Percentiles rank a stretch among this genome's conserved stretches.
These are phyloP conservation scores for Chydorus sphaericus DNA, from an alignment of 2,888 invertebrate species.

Conservation along the genomic window DNA sequence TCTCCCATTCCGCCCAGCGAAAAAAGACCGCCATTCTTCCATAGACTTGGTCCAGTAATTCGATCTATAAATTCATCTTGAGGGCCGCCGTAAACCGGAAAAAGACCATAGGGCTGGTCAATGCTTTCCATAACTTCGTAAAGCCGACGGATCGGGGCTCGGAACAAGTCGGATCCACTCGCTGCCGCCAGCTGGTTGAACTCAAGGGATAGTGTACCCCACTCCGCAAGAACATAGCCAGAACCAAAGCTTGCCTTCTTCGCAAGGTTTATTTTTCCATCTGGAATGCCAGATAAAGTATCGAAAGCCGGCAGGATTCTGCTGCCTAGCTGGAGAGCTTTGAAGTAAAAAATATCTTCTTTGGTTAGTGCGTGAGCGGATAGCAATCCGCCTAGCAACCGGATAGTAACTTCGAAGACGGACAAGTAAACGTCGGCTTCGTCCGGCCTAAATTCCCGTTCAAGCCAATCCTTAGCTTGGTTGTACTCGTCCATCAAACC, in stretches of 20 bases:
- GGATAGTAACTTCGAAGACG: slow-evolving; percentile 95
- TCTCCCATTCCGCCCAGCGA: slow-evolving; percentile 94
- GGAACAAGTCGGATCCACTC: slow-evolving; percentile 77
- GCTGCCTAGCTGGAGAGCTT: slow-evolving; percentile 82
- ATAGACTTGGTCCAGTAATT: slow-evolving; percentile 82
- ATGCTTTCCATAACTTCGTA: slow-evolving; percentile 64
- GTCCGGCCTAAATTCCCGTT: slow-evolving; percentile 58
- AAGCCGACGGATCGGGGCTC: slow-evolving; percentile 76
- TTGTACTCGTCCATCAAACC: slow-evolving; percentile 84
- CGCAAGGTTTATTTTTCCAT: slow-evolving; percentile 81
- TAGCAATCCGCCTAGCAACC: slow-evolving; percentile 89
- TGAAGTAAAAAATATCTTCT: slow-evolving; percentile 80
- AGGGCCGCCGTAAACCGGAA: slow-evolving; percentile 83
- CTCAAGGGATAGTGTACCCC: slow-evolving; percentile 92
- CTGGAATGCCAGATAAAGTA: slow-evolving; percentile 90
- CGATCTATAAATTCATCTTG: slow-evolving; percentile 76
- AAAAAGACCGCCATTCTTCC: slow-evolving; percentile 89
- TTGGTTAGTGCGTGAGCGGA: slow-evolving; percentile 91
- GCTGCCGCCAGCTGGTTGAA: slow-evolving; percentile 90
- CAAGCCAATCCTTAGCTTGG: slow-evolving; percentile 87
- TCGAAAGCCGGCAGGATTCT: slow-evolving; percentile 91
- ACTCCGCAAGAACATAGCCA: slow-evolving; percentile 88
- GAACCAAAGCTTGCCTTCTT: slow-evolving; percentile 59
- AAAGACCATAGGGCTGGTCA: slow-evolving; percentile 84
- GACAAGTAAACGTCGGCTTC: slow-evolving; percentile 59